Conservation (phyloP, 2,113 vertebrate species). For the Alethe castanea region DNA sequence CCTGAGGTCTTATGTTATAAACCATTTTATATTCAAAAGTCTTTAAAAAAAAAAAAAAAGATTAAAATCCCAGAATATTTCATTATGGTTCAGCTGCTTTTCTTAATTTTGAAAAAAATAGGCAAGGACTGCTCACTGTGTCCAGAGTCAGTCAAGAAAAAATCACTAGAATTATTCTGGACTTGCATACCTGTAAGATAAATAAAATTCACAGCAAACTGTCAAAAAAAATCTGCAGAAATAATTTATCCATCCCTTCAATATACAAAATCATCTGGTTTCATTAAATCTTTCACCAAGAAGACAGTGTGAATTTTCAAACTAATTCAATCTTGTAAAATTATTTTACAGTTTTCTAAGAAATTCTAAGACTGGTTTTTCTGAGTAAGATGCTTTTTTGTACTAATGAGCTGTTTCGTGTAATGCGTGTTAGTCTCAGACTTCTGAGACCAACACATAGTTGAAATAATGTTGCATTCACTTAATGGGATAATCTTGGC, state of each 20-base stretch:
- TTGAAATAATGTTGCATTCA: neutral
- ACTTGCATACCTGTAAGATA: neutral
- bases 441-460: neutral
- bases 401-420: neutral
- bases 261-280: neutral
- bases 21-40: neutral
- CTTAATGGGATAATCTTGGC: neutral
- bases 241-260: neutral
- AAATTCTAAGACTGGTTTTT: neutral
- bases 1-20: neutral
- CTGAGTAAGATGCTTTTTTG: neutral
- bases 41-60: no score
- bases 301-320: neutral
- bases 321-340: neutral
- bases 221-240: neutral
- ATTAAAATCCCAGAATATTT: neutral
- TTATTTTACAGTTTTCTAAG: neutral
- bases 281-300: neutral
- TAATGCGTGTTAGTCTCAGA: neutral
- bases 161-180: neutral
- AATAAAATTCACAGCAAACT: neutral
- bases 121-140: neutral
- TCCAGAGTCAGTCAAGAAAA: neutral
- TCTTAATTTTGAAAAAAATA: neutral
- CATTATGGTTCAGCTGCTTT: neutral